Conservation (phyloP, 2,888 invertebrate genomes). For the Epinotia bilunana region DNA sequence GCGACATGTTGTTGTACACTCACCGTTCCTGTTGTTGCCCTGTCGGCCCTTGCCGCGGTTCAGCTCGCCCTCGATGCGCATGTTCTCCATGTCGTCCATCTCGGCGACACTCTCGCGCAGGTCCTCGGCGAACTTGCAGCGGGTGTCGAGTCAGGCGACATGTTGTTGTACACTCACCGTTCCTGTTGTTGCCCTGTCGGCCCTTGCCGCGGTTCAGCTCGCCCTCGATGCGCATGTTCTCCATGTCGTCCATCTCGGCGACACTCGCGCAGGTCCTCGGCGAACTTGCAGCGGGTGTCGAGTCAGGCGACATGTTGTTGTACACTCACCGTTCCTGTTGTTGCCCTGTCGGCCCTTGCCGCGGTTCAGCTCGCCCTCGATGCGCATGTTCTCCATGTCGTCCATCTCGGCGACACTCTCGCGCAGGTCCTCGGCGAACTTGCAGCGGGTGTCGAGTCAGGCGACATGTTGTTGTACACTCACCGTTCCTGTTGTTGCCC, state of each 20-base stretch:
- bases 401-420: constrained; percentile 98
- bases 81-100: constrained; percentile 94
- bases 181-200: constrained; percentile 63
- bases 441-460: constrained; percentile 91
- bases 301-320: background rate
- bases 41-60: constrained; percentile 86
- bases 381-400: constrained; percentile 97
- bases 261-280: constrained; percentile 91
- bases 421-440: constrained; percentile 99
- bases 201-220: constrained; percentile 86
- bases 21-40: constrained; percentile 66
- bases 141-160: too few relatives aligned
- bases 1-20: constrained; percentile 46
- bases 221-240: constrained; percentile 87
- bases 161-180: constrained; percentile 59
- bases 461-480: constrained; percentile 45
- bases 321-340: constrained; percentile 67
- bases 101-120: constrained; percentile 84
- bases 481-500: constrained; percentile 52
- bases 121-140: too few relatives aligned
- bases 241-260: constrained; percentile 99
- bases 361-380: constrained; percentile 81
- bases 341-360: constrained; percentile 75
- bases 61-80: constrained; percentile 96
- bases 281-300: too few relatives aligned